These are phyloP conservation scores for Diadema setosum DNA, from an alignment of 35 echinoderm and acorn worm species.

Conservation along the genomic window DNA sequence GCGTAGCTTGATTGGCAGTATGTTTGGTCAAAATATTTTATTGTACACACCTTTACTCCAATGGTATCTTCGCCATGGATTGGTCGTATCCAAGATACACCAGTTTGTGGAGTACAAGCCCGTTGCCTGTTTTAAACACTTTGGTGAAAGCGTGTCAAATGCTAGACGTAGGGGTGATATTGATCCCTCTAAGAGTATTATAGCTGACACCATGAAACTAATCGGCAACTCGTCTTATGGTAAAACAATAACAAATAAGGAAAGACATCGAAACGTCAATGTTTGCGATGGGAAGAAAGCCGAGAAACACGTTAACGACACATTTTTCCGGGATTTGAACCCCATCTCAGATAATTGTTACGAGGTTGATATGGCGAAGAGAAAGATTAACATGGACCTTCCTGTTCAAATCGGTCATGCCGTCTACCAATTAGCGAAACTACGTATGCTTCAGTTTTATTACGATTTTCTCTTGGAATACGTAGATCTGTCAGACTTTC, in stretches of 20 bases:
- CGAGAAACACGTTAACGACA: not conserved
- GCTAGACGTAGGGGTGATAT: constrained; percentile 7
- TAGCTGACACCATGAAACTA: constrained; percentile 63
- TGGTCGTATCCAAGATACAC: constrained; percentile 5
- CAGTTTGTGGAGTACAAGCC: constrained; percentile 28
- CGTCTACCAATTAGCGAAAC: constrained; percentile 50
- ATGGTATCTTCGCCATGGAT: constrained; percentile 36
- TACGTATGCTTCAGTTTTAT: constrained; percentile 59
- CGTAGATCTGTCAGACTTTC: constrained; percentile 39
- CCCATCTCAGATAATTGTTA: constrained; percentile 24
- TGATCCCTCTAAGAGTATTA: constrained; percentile 25
- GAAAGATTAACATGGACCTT: constrained; percentile 30
- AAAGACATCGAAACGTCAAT: constrained; percentile 36
- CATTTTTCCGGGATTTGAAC: constrained; percentile 19
- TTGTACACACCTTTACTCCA: constrained; percentile 4
- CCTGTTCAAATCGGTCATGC: constrained; percentile 40
- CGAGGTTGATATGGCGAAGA: constrained; percentile 20
- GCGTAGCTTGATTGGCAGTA: constrained; percentile 36
- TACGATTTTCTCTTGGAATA: constrained; percentile 54
- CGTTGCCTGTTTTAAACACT: not conserved
- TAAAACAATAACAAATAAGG: constrained; percentile 50
- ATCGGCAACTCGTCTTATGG: constrained; percentile 57
- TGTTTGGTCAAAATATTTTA: constrained; percentile 21
- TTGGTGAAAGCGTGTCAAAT: constrained; percentile 32
- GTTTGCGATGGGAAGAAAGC: not conserved